Base-by-base conservation (phyloP, 2,113 vertebrate species). In the Ameiurus melas region DNA sequence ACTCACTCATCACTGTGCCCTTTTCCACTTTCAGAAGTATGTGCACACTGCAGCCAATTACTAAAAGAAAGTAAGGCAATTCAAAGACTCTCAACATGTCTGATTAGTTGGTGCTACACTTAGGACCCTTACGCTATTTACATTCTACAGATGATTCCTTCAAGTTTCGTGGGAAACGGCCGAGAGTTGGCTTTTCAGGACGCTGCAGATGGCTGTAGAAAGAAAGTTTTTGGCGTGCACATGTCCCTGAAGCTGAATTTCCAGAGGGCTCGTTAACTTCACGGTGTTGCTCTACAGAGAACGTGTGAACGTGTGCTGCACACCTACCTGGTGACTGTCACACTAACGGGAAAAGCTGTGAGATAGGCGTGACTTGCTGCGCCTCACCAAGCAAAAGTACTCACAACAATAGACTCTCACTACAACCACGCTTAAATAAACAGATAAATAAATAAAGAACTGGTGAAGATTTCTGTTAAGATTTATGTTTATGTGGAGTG, bases 361-460 rank as follows among this genome's bases (percentile, higher is more conserved):
- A 70, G 58, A 89, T 87, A 89, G 87, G 89, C 85, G 87, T 55
- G 73, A 85, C 75, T 12, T 30, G 82, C 85, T 77, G 53, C 10
- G 13, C 51, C 83, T 55, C 83, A 79, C 85, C 85, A 36, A 36
- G 36, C 36, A 53, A 81, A 58, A 75, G 70, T 58, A 36, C 60
- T 33, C 33, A 55, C 62, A 71, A 55, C 33, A 71, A 70, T 13
- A 70, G 39, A 71, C 47, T 30, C 78, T 78, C 13, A 57, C 47
- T 51, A 51, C 47, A 51, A 51, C 43, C 43, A 7, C 6, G 43
- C 5, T 47, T 47, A 47, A 7, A 47, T 47, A 47, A 47, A 47
- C 43, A 47, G 43, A 47, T 47, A 47, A 47, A 47, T 47, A 47
- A 43, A 39, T 39, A 39, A n/a, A n/a, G n/a, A n/a, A 36, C 36